Evolutionary conservation across 1,140 invertebrate species (phyloP).

Genomic region (Hermatobates lingyangjiaoensis): DNA sequence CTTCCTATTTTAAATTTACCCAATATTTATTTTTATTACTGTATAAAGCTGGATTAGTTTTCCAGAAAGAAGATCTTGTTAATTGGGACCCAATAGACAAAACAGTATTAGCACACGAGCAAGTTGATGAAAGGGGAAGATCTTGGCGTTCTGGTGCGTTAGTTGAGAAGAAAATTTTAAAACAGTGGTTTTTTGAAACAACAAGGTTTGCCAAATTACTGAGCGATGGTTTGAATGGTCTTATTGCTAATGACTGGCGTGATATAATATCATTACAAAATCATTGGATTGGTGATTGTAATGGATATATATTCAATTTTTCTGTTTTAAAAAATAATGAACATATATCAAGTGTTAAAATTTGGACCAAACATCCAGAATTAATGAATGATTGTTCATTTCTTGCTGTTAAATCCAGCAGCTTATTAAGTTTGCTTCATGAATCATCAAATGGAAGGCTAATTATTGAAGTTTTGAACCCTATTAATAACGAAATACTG

Average conservation of each 20-base stretch:
- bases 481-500: conserved; percentile 44
- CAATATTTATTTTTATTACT: conserved; percentile 88
- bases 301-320: conserved; percentile 62
- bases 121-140: conserved; percentile 76
- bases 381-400: conserved; percentile 31
- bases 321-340: conserved; percentile 21
- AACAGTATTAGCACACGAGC: conserved; percentile 95
- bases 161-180: conserved; percentile 63
- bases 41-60: conserved; percentile 63
- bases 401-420: conserved; percentile 32
- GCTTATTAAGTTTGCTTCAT: conserved; percentile 27
- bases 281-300: conserved; percentile 89
- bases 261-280: conserved; percentile 80
- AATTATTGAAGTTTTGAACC: conserved; percentile 42
- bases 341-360: conserved; percentile 29
- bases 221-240: conserved; percentile 49
- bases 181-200: conserved; percentile 91
- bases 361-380: conserved; percentile 61
- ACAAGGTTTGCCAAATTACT: conserved; percentile 56
- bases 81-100: conserved; percentile 98
- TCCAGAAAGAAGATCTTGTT: conserved; percentile 74
- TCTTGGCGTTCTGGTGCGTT: conserved; percentile 94
- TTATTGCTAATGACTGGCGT: conserved; percentile 48
- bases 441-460: conserved; percentile 21
- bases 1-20: conserved; percentile 78